These are phyloP conservation scores for Telmatherina bonti DNA, from an alignment of 2,797 vertebrate genomes.

Conservation along the genomic window DNA sequence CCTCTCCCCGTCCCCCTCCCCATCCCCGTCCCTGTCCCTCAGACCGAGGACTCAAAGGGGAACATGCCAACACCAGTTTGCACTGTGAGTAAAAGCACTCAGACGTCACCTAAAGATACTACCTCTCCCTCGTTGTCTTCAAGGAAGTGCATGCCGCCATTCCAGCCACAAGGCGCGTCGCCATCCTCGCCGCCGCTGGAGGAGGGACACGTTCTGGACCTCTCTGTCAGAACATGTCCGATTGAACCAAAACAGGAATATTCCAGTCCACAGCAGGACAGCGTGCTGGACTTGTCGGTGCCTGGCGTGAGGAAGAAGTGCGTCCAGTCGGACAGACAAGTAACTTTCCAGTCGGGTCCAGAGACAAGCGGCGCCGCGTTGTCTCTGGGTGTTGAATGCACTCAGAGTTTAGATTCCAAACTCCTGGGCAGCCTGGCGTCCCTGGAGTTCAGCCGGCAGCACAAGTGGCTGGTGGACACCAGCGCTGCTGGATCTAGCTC, in stretches of 20 bases:
- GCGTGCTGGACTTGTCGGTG: conserved; percentile 91
- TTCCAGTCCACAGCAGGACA: conserved; percentile 87
- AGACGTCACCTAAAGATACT: conserved; percentile 88
- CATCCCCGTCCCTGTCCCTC: conserved; percentile 89
- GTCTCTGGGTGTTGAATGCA: conserved; percentile 80
- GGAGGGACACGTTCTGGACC: conserved; percentile 92
- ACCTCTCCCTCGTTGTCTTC: conserved; percentile 82
- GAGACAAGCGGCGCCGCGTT: conserved; percentile 67
- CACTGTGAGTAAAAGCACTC: conserved; percentile 90
- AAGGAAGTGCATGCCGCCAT: conserved; percentile 67
- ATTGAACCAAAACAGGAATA: conserved; percentile 80
- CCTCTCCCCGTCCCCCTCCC: conserved; percentile 95
- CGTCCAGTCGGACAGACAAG: conserved; percentile 62
- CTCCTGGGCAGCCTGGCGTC: conserved; percentile 76
- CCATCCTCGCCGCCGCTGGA: conserved; percentile 47
- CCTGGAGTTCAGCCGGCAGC: conserved; percentile 87
- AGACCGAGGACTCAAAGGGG: conserved; percentile 85
- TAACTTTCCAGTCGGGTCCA: conserved; percentile 64
- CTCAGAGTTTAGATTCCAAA: conserved; percentile 84
- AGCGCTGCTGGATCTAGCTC: conserved; percentile 68
- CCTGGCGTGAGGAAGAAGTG: conserved; percentile 84
- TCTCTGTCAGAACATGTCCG: conserved; percentile 88
- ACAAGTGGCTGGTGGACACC: conserved; percentile 90
- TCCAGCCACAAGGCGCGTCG: conserved; percentile 48
- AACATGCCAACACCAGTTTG: conserved; percentile 84